phyloP scores from a whole-genome alignment of 1,140 invertebrate species.

The Drosophila oshimai region DNA sequence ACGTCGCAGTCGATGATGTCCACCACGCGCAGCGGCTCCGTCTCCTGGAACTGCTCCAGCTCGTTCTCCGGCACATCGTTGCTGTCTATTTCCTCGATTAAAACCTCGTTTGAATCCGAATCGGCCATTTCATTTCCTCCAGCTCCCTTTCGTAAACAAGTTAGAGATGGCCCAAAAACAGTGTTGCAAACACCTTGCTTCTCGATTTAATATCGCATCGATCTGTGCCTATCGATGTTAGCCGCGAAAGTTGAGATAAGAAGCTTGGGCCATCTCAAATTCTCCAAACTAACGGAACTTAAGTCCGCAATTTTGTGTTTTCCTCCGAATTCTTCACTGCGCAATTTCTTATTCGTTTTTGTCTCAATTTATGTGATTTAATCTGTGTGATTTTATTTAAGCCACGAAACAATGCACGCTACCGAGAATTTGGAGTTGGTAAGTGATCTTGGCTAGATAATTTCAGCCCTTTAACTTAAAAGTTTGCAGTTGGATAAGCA shows the following conservation, averaged over 20 bases:
- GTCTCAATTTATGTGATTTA: not conserved
- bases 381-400: not conserved
- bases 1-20: constrained; percentile 52
- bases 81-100: constrained; percentile 76
- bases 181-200: not conserved
- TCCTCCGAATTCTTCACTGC: not conserved
- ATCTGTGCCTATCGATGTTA: too few species aligned
- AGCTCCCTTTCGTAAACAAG: not conserved
- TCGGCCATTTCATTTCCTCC: not conserved
- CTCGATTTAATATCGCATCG: not conserved
- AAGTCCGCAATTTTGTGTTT: not conserved
- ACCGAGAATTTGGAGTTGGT: constrained; percentile 3
- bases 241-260: not conserved
- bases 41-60: constrained; percentile 66
- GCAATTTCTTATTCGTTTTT: not conserved
- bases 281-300: not conserved
- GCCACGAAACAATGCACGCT: not conserved
- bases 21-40: constrained; percentile 62
- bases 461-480: not conserved
- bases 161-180: not conserved
- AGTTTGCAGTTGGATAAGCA: constrained; percentile 21
- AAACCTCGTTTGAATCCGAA: constrained; percentile 32
- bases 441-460: not conserved
- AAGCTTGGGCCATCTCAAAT: not conserved
- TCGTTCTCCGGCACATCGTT: constrained; percentile 70